A percentile compares a stretch with the other conserved stretches of the same genome.
phyloP scores from a whole-genome alignment of 1,140 invertebrate species.

The Eueides isabella region DNA sequence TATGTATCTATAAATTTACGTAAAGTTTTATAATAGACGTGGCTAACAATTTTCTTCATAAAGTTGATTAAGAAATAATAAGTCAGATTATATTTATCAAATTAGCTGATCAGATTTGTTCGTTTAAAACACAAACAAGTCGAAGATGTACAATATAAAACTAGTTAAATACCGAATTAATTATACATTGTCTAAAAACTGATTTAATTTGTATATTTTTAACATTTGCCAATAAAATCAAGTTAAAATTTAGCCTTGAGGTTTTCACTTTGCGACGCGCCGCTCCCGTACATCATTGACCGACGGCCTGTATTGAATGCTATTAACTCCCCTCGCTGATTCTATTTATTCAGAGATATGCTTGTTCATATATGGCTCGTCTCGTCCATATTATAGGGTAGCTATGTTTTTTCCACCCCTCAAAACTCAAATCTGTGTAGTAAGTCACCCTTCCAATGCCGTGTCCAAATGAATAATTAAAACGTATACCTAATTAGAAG shows the following conservation, averaged over 20 bases:
- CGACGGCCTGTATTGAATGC: not conserved
- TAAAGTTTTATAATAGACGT: not conserved
- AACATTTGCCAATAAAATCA: no score
- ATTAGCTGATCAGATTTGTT: not conserved
- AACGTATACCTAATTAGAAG: not conserved
- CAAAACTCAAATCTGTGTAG: not conserved
- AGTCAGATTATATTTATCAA: no score
- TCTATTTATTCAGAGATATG: not conserved
- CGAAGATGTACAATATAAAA: constrained; percentile 29
- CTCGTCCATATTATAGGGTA: not conserved
- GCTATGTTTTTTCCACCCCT: not conserved
- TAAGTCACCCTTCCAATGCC: not conserved
- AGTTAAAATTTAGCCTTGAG: not conserved
- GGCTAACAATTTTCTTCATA: not conserved
- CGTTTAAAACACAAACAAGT: not conserved
- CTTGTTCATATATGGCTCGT: constrained; percentile 2
- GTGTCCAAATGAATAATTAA: not conserved
- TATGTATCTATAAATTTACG: no score
- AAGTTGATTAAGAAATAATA: no score
- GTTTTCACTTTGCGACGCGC: not conserved
- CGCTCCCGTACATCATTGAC: not conserved
- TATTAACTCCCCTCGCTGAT: not conserved
- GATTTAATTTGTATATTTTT: not conserved
- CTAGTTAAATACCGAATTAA: constrained; percentile 43
- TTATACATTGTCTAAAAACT: constrained; percentile 23